These are phyloP conservation scores for Mastomys coucha DNA, from an alignment of 2,113 vertebrate species.

Conservation along the genomic window DNA sequence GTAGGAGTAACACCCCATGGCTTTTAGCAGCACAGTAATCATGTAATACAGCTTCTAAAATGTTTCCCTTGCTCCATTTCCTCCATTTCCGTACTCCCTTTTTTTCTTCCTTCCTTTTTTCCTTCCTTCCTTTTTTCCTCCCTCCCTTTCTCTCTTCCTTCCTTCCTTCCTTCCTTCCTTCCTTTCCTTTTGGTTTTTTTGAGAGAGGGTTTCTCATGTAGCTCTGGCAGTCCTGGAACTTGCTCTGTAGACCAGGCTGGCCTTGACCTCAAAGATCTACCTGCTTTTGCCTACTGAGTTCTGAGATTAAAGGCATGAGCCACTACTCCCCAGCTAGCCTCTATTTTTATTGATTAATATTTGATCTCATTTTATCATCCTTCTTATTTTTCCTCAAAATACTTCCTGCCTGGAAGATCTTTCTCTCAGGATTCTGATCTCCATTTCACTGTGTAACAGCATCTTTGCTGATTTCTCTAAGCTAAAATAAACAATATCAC, in stretches of 20 bases:
- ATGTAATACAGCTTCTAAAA: not conserved
- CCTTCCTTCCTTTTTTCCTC: no score
- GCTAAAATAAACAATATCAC: not conserved
- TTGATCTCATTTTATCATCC: not conserved
- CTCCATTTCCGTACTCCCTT: accelerated
- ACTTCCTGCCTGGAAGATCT: not conserved
- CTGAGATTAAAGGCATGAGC: not conserved
- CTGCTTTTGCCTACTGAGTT: no score
- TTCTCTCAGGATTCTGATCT: not conserved
- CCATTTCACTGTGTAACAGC: not conserved
- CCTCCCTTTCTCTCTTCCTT: no score
- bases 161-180: no score
- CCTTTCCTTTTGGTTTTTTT: no score
- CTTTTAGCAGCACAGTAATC: no score
- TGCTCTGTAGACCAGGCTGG: not conserved
- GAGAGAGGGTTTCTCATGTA: no score
- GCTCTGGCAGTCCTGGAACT: not conserved
- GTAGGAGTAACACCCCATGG: no score
- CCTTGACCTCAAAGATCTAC: not conserved
- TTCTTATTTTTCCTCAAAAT: constrained; percentile 5
- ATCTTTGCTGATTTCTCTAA: not conserved
- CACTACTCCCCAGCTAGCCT: no score
- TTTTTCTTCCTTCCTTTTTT: no score
- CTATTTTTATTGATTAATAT: not conserved
- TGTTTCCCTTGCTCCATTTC: not conserved